Evolutionary conservation across 1,140 invertebrate species (phyloP), one percentile per base, ranked within the genome.

Genomic region (Drosophila watanabei): DNA sequence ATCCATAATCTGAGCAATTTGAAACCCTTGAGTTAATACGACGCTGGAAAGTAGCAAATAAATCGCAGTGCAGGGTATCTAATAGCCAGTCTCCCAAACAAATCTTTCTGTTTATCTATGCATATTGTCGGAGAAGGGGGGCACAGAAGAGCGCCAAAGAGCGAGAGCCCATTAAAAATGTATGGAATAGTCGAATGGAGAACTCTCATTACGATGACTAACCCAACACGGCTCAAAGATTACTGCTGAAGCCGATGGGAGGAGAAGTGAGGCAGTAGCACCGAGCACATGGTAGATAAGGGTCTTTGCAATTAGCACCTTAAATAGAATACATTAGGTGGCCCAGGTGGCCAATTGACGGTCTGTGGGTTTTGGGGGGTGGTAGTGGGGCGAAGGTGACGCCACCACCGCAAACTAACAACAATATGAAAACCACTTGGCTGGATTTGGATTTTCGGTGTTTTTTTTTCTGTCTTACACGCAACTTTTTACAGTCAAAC

Each of bases 301-400:
- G 68, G 68, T 73, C 24, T 73, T 32, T 71, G 75, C 76, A 79
- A 79, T 79, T 79, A 79, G 77, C 79, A 75, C 59, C 56, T 71
- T 69, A 66, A 75, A 80, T 75, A 75, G 79, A 80, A 80, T 80
- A 75, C 57, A 80, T 79, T 79, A 79, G 57, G 63, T 33, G 20
- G 33, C 64, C 75, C 75, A 79, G 75, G 75, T 79, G 75, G 75
- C 30, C 75, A 57, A 28, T 33, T 57, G 64, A 30, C 24, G 5
- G 28, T 4, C 16, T 11, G 18, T 48, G 16, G 1, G 30, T n/a
- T 33, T 35, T 11, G 7, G 5, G 11, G 20, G 33, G 65, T 20
- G 56, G 69, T 20, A 48, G 69, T 28, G 49, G 28, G 35, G 68
- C 13, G 37, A 35, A 32, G 54, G 73, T 78, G 75, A 78, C 63